Conservation (phyloP, 64 coral and sea anemone species). For the Hydrozoanthus tunicans region DNA sequence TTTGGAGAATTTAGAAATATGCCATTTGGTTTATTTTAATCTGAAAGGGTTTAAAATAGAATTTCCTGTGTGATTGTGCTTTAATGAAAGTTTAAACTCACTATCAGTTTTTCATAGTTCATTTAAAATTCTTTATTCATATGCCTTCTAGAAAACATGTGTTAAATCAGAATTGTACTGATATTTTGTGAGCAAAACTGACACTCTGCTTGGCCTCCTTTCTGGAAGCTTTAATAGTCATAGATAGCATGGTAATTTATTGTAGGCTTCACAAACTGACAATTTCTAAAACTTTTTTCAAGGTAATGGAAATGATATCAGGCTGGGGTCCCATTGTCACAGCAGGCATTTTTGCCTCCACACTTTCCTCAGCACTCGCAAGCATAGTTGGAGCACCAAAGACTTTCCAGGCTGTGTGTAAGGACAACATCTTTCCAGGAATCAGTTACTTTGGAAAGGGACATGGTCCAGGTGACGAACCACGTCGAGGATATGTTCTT, state of each 20-base stretch:
- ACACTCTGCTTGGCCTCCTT: too few relatives aligned
- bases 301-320: conserved; percentile 93
- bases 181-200: too few relatives aligned
- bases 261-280: not conserved
- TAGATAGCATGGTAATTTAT: not conserved
- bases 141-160: too few relatives aligned
- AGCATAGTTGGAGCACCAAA: conserved; percentile 98
- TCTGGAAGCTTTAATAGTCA: too few relatives aligned
- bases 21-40: too few relatives aligned
- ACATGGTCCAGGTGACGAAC: conserved; percentile 80
- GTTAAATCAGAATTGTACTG: too few relatives aligned
- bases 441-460: conserved; percentile 77
- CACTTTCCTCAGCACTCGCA: conserved; percentile 96
- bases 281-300: not conserved
- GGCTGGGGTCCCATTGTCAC: conserved; percentile 94
- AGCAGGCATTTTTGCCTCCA: conserved; percentile 95
- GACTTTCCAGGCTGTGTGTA: conserved; percentile 94
- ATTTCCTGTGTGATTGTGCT: too few relatives aligned
- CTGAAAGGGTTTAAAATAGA: too few relatives aligned
- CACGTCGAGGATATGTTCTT: conserved; percentile 83
- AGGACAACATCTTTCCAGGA: conserved; percentile 88
- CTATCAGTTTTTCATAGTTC: too few relatives aligned
- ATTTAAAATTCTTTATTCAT: too few relatives aligned
- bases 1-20: too few relatives aligned
- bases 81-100: too few relatives aligned